Conservation (phyloP, 2,888 invertebrate species). For the Drosophila demipolita region DNA sequence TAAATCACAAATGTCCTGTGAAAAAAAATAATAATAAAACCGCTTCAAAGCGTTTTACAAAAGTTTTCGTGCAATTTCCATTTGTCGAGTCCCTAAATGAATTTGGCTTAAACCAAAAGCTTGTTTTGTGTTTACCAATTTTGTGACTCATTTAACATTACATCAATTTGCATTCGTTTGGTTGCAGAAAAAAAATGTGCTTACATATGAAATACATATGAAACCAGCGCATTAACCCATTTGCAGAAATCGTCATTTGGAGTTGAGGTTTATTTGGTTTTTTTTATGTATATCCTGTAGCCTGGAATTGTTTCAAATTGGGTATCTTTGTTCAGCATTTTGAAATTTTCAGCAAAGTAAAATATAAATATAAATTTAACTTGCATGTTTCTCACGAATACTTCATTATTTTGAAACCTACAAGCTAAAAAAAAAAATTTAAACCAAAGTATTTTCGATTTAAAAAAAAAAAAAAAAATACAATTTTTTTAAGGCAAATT, state of each 20-base stretch:
- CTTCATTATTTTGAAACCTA: too few relatives aligned
- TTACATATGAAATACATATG: conserved; percentile 31
- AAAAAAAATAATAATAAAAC: conserved; percentile 25
- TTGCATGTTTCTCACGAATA: background rate
- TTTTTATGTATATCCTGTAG: background rate
- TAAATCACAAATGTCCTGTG: conserved; percentile 46
- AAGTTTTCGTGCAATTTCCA: conserved; percentile 43
- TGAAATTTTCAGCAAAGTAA: background rate
- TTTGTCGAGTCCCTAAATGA: conserved; percentile 54
- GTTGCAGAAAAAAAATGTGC: conserved; percentile 48
- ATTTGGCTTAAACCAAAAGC: conserved; percentile 56
- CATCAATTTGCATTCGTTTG: conserved; percentile 49
- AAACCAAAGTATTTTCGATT: background rate
- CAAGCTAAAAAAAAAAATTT: too few relatives aligned
- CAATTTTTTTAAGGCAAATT: too few relatives aligned
- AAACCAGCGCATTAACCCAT: conserved; percentile 47
- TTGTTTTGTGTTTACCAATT: conserved; percentile 58
- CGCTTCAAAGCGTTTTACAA: conserved; percentile 22
- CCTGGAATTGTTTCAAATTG: too few relatives aligned
- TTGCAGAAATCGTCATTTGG: conserved; percentile 28
- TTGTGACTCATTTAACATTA: conserved; percentile 76
- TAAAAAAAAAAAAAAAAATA: too few relatives aligned
- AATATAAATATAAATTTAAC: background rate
- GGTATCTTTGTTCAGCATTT: too few relatives aligned
- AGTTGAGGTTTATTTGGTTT: conserved; percentile 23